Evolutionary conservation across 2,797 vertebrate species (phyloP).

Genomic region (Halcyon badia): DNA sequence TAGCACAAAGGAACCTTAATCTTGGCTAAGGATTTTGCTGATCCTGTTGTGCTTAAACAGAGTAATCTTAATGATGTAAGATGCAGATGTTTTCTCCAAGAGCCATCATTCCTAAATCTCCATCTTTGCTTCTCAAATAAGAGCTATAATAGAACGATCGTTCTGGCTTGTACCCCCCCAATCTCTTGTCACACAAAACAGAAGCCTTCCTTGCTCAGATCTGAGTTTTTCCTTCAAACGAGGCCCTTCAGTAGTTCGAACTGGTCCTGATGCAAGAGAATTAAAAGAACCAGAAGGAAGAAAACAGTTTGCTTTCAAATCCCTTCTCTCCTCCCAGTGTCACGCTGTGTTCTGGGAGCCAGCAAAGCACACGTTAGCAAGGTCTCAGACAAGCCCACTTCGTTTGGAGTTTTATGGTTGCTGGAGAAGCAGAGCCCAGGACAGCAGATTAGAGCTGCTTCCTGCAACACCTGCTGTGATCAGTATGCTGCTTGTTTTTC

Average conservation of each 20-base stretch:
- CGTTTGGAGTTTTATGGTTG: not conserved
- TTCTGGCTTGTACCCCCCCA: not conserved
- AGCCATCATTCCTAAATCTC: not conserved
- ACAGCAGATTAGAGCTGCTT: not conserved
- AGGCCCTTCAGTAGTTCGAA: not conserved
- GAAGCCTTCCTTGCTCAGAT: not conserved
- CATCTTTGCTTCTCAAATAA: not conserved
- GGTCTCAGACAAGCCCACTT: not conserved
- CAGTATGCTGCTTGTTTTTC: not conserved
- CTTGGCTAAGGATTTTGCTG: not conserved
- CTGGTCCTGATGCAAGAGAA: not conserved
- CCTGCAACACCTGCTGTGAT: not conserved
- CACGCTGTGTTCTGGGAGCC: not conserved
- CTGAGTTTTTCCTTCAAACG: not conserved
- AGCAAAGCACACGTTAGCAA: not conserved
- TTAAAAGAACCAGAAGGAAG: not conserved
- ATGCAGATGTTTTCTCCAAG: not conserved
- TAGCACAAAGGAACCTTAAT: not conserved
- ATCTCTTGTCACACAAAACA: not conserved
- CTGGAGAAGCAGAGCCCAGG: not conserved
- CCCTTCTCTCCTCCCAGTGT: not conserved
- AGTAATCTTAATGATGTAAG: not conserved
- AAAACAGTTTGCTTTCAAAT: not conserved
- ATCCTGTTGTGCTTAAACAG: not conserved
- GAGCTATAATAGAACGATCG: not conserved